Percentiles rank a stretch among this genome's conserved stretches.
Evolutionary conservation across 2,888 invertebrate genomes (phyloP).

Genomic region (Troides helena): DNA sequence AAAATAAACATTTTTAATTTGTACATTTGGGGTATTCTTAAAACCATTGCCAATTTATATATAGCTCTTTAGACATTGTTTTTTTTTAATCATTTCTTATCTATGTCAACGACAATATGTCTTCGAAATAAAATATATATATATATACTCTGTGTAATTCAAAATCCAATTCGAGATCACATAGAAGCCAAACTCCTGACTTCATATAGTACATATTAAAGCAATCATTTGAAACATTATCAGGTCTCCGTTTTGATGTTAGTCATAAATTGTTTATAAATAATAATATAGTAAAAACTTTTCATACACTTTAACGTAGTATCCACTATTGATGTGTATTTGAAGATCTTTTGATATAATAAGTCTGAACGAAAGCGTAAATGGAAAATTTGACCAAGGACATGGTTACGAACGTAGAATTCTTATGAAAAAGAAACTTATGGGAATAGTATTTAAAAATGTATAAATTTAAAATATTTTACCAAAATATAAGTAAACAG

Average conservation of each 20-base stretch:
- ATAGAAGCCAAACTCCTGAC: constrained; percentile 64
- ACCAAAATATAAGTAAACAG: not conserved
- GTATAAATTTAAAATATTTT: not conserved
- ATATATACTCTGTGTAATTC: constrained; percentile 48
- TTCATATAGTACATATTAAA: constrained; percentile 69
- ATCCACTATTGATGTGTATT: constrained; percentile 28
- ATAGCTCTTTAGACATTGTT: constrained; percentile 11
- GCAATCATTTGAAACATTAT: constrained; percentile 64
- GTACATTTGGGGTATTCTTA: not conserved
- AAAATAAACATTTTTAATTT: constrained; percentile 6
- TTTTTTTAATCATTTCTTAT: not conserved
- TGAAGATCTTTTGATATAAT: constrained; percentile 31
- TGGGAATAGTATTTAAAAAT: no score
- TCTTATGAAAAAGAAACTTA: not conserved
- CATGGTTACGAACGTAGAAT: not conserved
- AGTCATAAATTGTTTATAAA: constrained; percentile 29
- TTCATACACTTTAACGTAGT: constrained; percentile 21
- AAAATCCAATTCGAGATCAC: constrained; percentile 75
- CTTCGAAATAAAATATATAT: constrained; percentile 35
- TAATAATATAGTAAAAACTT: constrained; percentile 32
- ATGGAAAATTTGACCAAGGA: constrained; percentile 8
- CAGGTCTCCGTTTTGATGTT: constrained; percentile 52
- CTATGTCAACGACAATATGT: constrained; percentile 9
- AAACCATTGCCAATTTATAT: constrained; percentile 2
- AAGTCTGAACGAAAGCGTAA: constrained; percentile 18